These are phyloP conservation scores for Hypotaenidia okinawae DNA, from an alignment of 2,797 vertebrate species.

Conservation along the genomic window DNA sequence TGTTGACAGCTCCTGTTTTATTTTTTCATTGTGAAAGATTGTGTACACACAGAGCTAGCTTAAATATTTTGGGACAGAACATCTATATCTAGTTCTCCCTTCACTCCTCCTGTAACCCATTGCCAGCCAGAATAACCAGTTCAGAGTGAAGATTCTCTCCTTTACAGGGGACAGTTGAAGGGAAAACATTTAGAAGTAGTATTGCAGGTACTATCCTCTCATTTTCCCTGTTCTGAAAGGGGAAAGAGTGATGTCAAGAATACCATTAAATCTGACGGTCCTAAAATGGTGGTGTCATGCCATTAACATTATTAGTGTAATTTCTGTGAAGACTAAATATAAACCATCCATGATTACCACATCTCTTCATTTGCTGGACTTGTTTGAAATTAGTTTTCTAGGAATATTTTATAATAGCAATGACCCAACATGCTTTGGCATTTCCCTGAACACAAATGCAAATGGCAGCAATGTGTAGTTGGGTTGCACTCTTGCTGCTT, in stretches of 20 bases:
- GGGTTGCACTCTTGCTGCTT: not conserved
- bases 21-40: not conserved
- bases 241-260: not conserved
- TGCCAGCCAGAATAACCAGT: not conserved
- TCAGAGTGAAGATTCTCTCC: not conserved
- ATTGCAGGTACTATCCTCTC: not conserved
- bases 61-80: not conserved
- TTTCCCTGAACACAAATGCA: not conserved
- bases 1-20: conserved; percentile 25
- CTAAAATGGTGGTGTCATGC: not conserved
- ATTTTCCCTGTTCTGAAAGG: not conserved
- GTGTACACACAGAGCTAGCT: not conserved
- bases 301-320: too few relatives aligned
- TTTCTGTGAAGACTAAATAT: not conserved
- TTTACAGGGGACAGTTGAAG: not conserved
- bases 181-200: not conserved
- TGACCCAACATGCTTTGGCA: not conserved
- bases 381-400: not conserved
- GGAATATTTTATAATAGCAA: not conserved
- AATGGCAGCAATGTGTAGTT: not conserved
- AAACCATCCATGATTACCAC: not conserved
- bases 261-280: not conserved
- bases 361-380: not conserved
- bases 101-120: not conserved
- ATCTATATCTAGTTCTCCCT: not conserved